Percentiles rank a stretch among this genome's conserved stretches.
Evolutionary conservation across 2,888 invertebrate genomes (phyloP).

Genomic region (Trichogramma evanescens): DNA sequence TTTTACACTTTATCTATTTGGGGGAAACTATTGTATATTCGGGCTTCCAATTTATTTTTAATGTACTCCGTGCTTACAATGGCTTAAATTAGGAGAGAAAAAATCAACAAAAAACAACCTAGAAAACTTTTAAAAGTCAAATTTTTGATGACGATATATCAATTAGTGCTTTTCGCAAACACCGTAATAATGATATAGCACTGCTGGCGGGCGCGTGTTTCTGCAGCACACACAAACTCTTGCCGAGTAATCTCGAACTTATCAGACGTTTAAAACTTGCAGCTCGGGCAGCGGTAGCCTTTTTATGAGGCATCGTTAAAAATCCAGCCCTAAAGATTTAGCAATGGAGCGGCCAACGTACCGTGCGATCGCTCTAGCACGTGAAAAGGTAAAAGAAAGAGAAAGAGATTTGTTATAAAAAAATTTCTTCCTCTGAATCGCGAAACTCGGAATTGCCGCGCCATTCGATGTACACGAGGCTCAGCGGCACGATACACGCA

Average conservation of each 20-base stretch:
- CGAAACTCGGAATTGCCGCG: too few relatives aligned
- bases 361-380: too few relatives aligned
- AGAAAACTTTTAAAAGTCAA: neutral
- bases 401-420: too few relatives aligned
- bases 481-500: too few relatives aligned
- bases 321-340: constrained; percentile 17
- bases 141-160: neutral
- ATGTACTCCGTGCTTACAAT: constrained; percentile 15
- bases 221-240: too few relatives aligned
- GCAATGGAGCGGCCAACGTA: neutral
- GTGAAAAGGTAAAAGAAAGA: too few relatives aligned
- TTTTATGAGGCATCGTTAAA: constrained; percentile 21
- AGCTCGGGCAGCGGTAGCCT: neutral
- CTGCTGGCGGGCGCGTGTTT: neutral
- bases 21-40: constrained; percentile 7
- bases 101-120: neutral
- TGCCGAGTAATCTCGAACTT: constrained; percentile 12
- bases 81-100: neutral
- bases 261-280: constrained; percentile 4
- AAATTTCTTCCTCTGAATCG: too few relatives aligned
- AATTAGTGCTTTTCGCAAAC: constrained; percentile 1
- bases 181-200: too few relatives aligned
- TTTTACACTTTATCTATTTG: constrained; percentile 12
- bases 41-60: constrained; percentile 35
- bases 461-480: too few relatives aligned